Conservation (phyloP, 1,140 invertebrate genomes). For the Olivierus martensii region DNA sequence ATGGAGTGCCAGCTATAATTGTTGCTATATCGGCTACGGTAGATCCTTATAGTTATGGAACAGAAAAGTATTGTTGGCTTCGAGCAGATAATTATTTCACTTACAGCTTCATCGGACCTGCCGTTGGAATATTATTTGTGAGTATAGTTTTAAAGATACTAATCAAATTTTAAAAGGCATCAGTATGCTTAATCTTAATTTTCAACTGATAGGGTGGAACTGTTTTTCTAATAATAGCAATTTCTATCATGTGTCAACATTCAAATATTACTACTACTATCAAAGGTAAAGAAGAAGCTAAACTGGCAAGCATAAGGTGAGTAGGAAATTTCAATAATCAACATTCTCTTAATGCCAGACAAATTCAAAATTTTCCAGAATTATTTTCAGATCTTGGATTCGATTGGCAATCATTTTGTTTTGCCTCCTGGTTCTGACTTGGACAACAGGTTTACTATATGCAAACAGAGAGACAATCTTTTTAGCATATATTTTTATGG, state of each 20-base stretch:
- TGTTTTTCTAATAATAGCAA: conserved; percentile 14
- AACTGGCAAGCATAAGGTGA: conserved; percentile 10
- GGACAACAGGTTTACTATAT: conserved; percentile 78
- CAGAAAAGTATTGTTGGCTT: conserved; percentile 73
- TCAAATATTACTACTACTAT: conserved; percentile 11
- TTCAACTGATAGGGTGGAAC: conserved; percentile 4
- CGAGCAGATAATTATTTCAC: conserved; percentile 74
- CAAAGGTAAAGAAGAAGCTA: conserved; percentile 17
- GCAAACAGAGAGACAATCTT: conserved; percentile 64
- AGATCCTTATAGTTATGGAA: conserved; percentile 73
- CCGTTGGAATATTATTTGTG: conserved; percentile 38
- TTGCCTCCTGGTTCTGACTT: conserved; percentile 72
- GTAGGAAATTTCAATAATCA: no score
- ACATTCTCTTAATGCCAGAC: no score
- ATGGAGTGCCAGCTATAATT: conserved; percentile 59
- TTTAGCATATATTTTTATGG: conserved; percentile 83
- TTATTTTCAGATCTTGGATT: conserved; percentile 4
- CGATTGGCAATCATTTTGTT: conserved; percentile 36
- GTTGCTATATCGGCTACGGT: conserved; percentile 61
- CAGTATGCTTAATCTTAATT: no score
- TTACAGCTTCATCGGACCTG: conserved; percentile 85
- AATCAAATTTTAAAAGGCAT: no score
- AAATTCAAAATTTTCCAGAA: no score
- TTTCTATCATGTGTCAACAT: conserved; percentile 13
- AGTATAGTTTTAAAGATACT: conserved; percentile 1